Evolutionary conservation across 2,113 vertebrate species (phyloP).

Genomic region (Oenanthe melanoleuca): DNA sequence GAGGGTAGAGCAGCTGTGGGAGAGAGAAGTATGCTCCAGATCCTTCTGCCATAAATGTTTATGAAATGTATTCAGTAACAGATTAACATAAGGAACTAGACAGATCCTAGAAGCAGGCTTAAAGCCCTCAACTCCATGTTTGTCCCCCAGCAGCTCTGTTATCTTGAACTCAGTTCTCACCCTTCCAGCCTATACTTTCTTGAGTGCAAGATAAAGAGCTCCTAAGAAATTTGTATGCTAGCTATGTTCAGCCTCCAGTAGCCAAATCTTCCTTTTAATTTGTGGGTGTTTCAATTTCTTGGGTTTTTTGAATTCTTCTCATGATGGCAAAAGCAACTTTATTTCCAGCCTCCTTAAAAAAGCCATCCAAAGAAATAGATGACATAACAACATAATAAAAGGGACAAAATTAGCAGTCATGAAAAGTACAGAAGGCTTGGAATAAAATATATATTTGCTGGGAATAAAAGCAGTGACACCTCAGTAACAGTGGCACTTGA

Average conservation of each 20-base stretch:
- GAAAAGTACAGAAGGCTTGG: neutral
- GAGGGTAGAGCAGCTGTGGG: neutral
- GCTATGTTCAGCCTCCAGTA: neutral
- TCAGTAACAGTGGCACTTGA: neutral
- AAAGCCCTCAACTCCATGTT: fast-evolving
- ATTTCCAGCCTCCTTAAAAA: constrained; percentile 12
- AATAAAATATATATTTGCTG: neutral
- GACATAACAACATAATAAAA: neutral
- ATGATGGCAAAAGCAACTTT: neutral
- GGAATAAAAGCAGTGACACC: neutral
- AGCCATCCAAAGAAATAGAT: neutral
- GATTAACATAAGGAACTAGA: neutral
- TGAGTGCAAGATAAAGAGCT: neutral
- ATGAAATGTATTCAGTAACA: neutral
- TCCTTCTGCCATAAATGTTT: neutral
- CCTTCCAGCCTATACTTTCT: neutral
- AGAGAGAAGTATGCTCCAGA: neutral
- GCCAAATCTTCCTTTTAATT: neutral
- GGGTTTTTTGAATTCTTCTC: neutral
- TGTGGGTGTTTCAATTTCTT: neutral
- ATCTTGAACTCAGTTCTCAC: neutral
- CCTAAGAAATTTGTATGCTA: neutral
- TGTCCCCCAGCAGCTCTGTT: neutral
- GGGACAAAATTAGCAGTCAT: constrained; percentile 1
- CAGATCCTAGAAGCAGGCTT: neutral